Evolutionary conservation across 2,113 vertebrate genomes (phyloP), one percentile per base, ranked within the genome.

Genomic region (Corythoichthys haematopterus): DNA sequence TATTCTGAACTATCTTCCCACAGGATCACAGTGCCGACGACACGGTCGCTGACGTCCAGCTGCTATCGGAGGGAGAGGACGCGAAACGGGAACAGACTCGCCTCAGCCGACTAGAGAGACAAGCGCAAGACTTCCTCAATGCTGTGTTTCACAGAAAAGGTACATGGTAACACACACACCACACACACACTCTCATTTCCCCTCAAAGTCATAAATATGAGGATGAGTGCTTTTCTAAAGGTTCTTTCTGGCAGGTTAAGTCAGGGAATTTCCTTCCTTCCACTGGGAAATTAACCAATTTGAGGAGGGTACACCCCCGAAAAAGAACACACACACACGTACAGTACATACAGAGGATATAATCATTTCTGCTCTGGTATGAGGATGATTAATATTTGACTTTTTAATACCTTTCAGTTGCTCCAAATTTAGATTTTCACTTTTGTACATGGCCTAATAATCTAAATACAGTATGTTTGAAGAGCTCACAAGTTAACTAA

Each of bases 111-210:
- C 93, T 98, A 83, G 94, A 98, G 91, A 97, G 91, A 91, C 95
- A 97, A 93, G 95, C 96, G 69, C 94, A 98, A 94, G 95, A 97
- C 86, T 98, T 98, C 92, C 94, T 98, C 94, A 95, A 98, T 98
- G 96, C 95, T 92, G 96, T 98, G 92, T 97, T 98, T 90, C 94
- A 94, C 91, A 95, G 92, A 91, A 98, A 98, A 96, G 96, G 96
- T 98, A 91, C 47, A 10, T 63, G 48, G 46, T 68, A 68, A 77
- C 74, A 58, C 28, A 68, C 69, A 65, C 65, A 8, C 68, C 66
- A 64, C 53, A 64, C 51, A 50, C 37, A 15, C 55, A n/a, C 38
- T 35, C 58, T 66, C 45, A 68, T 65, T 69, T 7, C 65, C 11
- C 62, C 55, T 66, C 69, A n/a, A 56, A 70, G 66, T 72, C 64